Evolutionary conservation across 2,888 invertebrate genomes (phyloP), one percentile per base, ranked within the genome.

Genomic region (Chloroclystis v-ata): DNA sequence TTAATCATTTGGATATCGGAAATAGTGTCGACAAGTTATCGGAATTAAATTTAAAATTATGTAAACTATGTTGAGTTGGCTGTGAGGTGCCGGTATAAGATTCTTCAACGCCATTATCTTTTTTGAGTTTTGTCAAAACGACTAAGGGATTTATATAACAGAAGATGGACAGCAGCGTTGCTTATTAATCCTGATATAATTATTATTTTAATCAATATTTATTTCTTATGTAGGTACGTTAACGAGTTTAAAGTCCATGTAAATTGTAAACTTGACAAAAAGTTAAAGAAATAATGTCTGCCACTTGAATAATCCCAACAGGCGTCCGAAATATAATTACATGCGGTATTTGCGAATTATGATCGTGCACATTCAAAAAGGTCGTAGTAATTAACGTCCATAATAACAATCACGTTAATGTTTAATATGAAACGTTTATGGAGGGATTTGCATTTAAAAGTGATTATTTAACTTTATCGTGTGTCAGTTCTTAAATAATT

Each of bases 301-400:
- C 37, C 46, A 67, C 40, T 39, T 40, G 30, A 66, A 67, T 65
- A 72, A 68, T 68, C 65, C 70, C 65, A 75, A 65, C 52, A 65
- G 67, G 66, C 66, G 68, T 65, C 68, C 67, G 60, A 74, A 73
- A 72, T 67, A 73, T 72, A 75, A 77, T 78, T 73, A 78, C 69
- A 75, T 68, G 72, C 63, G 60, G 63, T 65, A 68, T 74, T 78
- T 75, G 71, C 66, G 68, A 69, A 64, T 76, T 71, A 75, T 77
- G 73, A 76, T 69, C 66, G 37, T 43, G 52, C 52, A 43, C 46
- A 68, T 60, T 63, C 61, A 60, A 77, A 76, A 78, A 82, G 82
- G 82, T 81, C 76, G 69, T 54, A 69, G 75, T 79, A 82, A 83
- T 84, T 84, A 84, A 82, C 73, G 72, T 74, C 68, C 57, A 69